Base-by-base conservation (phyloP, 2,113 vertebrate species). In the Elgaria multicarinata region DNA sequence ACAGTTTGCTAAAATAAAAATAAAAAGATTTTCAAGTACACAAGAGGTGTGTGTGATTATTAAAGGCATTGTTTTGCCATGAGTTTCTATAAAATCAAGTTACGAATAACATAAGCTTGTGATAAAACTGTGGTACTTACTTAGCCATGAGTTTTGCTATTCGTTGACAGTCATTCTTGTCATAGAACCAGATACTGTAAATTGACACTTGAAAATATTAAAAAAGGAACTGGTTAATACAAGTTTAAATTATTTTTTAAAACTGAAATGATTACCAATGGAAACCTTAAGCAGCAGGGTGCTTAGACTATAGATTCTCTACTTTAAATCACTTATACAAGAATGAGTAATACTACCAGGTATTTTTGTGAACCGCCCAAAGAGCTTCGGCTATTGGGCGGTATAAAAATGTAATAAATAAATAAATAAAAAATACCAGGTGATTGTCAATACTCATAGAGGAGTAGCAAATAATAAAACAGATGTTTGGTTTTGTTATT, bases 121-220 rank as follows among this genome's bases (percentile, higher is more conserved):
- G 46, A n/a, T 46, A 86, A 85, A 91, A 76, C 33, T 12, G 3
- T 18, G 80, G 86, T 96, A 98, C 98, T 99, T 98, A 99, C 99
- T 98, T 97, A 44, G 98, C 97, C 99, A 99, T 99, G 94, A 99
- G 98, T 94, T 98, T 98, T 90, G 99, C 98, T 87, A 99, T 99
- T 93, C 99, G 98, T 91, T 99, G 98, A 95, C 99, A 99, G 96
- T 99, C 99, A 77, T 97, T 98, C 97, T 99, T 99, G 96, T 99
- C 98, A 67, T 99, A 99, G 97, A 99, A 99, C 99, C 99, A 99
- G 97, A 99, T 99, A 95, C 99, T 99, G 96, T 99, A 99, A 97
- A 99, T 99, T 74, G 99, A 98, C 97, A 99, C 99, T 97, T 98
- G 96, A 96, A 31, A 91, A 93, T 83, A 94, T 95, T 72, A 26